Evolutionary conservation across 2,113 vertebrate genomes (phyloP).

Genomic region (Willisornis vidua): DNA sequence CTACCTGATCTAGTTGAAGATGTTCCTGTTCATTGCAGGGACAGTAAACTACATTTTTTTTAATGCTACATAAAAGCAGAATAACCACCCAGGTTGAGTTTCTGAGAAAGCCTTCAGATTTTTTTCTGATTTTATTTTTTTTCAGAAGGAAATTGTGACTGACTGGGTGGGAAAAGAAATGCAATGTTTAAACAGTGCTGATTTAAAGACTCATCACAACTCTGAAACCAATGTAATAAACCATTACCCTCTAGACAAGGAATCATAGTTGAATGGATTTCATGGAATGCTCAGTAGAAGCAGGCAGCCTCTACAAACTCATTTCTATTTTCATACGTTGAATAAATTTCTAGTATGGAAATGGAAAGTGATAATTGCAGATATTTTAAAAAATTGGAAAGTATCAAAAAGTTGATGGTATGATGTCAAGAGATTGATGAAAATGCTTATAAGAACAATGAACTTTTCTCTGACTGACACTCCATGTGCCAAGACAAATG

Average conservation of each 20-base stretch:
- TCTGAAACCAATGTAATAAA: background rate
- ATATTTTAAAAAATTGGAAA: background rate
- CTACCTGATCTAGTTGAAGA: background rate
- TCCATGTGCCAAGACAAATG: background rate
- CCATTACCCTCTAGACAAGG: background rate
- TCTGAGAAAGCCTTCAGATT: background rate
- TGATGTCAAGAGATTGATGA: background rate
- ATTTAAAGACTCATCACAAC: background rate
- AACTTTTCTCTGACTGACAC: background rate
- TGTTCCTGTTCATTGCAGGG: background rate
- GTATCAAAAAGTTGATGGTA: background rate
- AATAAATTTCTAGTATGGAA: background rate
- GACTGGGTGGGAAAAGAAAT: background rate
- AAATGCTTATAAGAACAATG: background rate
- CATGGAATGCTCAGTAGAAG: background rate
- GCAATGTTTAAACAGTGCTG: background rate
- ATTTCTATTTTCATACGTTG: background rate
- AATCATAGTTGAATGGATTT: background rate
- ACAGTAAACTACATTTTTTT: background rate
- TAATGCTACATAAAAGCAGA: background rate
- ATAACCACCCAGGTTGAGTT: background rate
- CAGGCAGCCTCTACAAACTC: background rate
- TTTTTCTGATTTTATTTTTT: background rate
- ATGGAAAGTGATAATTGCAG: background rate
- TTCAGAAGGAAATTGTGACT: accelerated